Percentiles rank a stretch among this genome's conserved stretches.
phyloP scores from a whole-genome alignment of 1,140 invertebrate genomes.

The Druon quercuslanigerum region DNA sequence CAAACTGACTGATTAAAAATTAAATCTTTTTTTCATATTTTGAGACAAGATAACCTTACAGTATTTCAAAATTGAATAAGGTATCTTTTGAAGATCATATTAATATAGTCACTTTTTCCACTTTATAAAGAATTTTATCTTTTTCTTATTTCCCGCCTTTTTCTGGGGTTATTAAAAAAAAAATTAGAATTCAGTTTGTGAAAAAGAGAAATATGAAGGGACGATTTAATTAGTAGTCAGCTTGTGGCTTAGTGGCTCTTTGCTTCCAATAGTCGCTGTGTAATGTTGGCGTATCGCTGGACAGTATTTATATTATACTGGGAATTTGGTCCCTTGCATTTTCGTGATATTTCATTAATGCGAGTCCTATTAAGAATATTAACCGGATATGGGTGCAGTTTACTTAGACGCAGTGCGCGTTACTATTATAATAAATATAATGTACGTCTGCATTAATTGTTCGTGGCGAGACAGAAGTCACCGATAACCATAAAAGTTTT shows the following conservation, averaged over 20 bases:
- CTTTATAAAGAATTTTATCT: slow-evolving; percentile 40
- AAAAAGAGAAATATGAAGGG: slow-evolving; percentile 24
- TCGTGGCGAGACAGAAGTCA: slow-evolving; percentile 22
- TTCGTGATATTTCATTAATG: slow-evolving; percentile 40
- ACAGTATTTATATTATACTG: slow-evolving; percentile 41
- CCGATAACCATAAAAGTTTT: slow-evolving; percentile 18
- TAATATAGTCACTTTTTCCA: no score
- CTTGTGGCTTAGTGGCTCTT: slow-evolving; percentile 22
- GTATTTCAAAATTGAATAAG: no score
- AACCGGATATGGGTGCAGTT: slow-evolving; percentile 41
- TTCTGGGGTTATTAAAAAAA: slow-evolving; percentile 45
- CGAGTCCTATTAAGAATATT: slow-evolving; percentile 46
- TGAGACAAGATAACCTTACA: no score
- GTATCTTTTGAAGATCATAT: no score
- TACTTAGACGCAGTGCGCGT: slow-evolving; percentile 31
- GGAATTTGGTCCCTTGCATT: slow-evolving; percentile 19
- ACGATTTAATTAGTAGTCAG: slow-evolving; percentile 22
- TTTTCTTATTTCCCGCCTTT: slow-evolving; percentile 27
- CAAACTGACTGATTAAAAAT: no score
- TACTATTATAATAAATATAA: slow-evolving; percentile 21
- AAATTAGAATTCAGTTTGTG: slow-evolving; percentile 26
- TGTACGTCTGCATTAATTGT: slow-evolving; percentile 5
- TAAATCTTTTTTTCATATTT: no score
- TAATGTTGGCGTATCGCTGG: slow-evolving; percentile 32
- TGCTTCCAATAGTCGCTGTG: slow-evolving; percentile 41